Base-by-base conservation (phyloP, 2,113 vertebrate species). In the Neogobius melanostomus region DNA sequence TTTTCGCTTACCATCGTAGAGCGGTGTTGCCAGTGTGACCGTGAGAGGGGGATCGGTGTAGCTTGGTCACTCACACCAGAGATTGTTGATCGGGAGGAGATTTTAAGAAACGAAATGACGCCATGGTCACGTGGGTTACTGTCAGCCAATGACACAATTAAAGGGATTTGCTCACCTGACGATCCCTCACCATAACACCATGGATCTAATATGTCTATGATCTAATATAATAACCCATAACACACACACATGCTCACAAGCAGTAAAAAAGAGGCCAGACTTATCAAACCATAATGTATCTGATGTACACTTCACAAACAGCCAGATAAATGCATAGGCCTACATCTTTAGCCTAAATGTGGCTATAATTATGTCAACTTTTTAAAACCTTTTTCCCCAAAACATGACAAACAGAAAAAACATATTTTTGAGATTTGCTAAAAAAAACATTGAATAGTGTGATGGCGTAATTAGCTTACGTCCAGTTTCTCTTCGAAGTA, bases 1-100 rank as follows among this genome's bases (percentile, higher is more conserved):
- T 2, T 8, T 36, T 15, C 1, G 61, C 86, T 77, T 50, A 86
- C 86, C 52, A 45, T 28, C 8, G 43, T 46, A n/a, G 42, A 15
- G 43, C 2, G 17, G 45, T 28, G 53, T 46, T 0, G 0, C 1
- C 4, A 7, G 60, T 57, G 50, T 14, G 6, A 4, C 11, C 71
- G 57, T 68, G 69, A 52, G 56, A 3, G 28, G 15, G 51, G 1
- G 1, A 44, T 21, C 36, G 1, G 15, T 52, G 28, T 11, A 48
- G 61, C 9, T 3, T 8, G 12, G 0, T 0, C n/a, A 5, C 42
- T 45, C 44, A 14, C 42, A 9, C 42, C 59, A n/a, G 12, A 45
- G 15, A 61, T 6, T n/a, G 14, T 45, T 61, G 8, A n/a, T 16
- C 42, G 42, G 42, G 59, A 8, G 59, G 59, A 61, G 59, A 61